Conservation (phyloP, 2,113 vertebrate genomes). For the Poicephalus gulielmi region DNA sequence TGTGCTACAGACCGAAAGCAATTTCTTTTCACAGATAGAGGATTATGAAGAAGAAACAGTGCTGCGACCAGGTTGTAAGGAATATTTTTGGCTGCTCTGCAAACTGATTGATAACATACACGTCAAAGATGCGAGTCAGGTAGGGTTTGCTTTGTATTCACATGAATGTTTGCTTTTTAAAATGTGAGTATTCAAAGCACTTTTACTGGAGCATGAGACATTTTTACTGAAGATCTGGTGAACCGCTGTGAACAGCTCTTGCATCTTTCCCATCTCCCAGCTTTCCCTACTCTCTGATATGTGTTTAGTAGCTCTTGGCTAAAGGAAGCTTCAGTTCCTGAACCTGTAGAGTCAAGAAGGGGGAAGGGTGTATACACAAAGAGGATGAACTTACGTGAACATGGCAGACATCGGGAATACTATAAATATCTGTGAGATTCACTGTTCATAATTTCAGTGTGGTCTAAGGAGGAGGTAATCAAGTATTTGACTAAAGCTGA, state of each 20-base stretch:
- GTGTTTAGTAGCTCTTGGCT: not conserved
- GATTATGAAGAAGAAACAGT: constrained; percentile 96
- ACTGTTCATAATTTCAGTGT: not conserved
- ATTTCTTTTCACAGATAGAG: constrained; percentile 84
- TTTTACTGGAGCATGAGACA: not conserved
- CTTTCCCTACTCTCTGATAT: not conserved
- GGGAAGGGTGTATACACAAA: not conserved
- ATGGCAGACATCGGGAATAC: not conserved
- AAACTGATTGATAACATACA: constrained; percentile 99
- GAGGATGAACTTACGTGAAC: not conserved
- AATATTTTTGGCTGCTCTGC: constrained; percentile 99
- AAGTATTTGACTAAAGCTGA: not conserved
- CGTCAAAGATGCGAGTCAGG: constrained; percentile 97
- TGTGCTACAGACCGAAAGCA: not conserved
- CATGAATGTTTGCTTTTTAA: not conserved
- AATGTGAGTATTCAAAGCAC: not conserved
- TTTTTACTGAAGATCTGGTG: not conserved
- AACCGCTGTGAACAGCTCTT: not conserved
- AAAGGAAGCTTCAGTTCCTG: not conserved
- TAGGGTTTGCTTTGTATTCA: constrained; percentile 62
- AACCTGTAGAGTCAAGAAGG: not conserved
- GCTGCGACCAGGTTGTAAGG: constrained; percentile 92
- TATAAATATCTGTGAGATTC: not conserved
- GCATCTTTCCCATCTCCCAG: not conserved
- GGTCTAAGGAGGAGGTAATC: not conserved